A percentile compares a stretch with the other conserved stretches of the same genome.
Evolutionary conservation across 2,113 vertebrate species (phyloP).

Genomic region (Corythornis madagascariensis): DNA sequence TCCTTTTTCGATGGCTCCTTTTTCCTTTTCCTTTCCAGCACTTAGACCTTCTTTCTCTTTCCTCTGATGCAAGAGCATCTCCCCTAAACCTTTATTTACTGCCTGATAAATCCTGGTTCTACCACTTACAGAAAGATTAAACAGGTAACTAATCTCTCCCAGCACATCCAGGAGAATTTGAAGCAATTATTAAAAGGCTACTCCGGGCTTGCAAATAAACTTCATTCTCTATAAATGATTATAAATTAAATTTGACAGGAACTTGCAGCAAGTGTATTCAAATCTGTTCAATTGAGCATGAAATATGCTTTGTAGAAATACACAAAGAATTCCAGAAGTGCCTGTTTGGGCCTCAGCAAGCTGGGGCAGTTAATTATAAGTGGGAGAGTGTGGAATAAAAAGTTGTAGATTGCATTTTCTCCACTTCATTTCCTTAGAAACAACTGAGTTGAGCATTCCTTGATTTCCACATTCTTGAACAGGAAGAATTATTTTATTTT

Average conservation of each 20-base stretch:
- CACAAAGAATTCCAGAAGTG: conserved; percentile 58
- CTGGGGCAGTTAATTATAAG: conserved; percentile 46
- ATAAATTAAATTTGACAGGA: conserved; percentile 56
- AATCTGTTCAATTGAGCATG: conserved; percentile 64
- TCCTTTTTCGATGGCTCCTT: background rate
- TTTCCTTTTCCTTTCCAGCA: background rate
- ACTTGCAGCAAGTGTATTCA: conserved; percentile 60
- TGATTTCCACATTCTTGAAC: conserved; percentile 18
- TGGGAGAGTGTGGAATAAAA: conserved; percentile 27
- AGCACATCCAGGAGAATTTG: background rate
- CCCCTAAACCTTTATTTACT: background rate
- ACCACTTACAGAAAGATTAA: background rate
- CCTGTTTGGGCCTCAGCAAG: conserved; percentile 28
- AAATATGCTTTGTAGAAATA: conserved; percentile 58
- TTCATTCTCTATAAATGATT: background rate
- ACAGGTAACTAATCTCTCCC: background rate
- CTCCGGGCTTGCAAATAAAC: conserved; percentile 50
- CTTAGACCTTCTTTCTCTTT: background rate
- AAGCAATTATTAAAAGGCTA: conserved; percentile 8
- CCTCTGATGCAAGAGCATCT: background rate
- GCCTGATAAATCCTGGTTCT: background rate
- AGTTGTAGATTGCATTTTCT: conserved; percentile 34
- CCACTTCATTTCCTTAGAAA: conserved; percentile 31
- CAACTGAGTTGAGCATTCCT: background rate
- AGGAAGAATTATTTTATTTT: background rate